Base-by-base conservation (phyloP, 1,140 invertebrate species). In the Luehdorfia chinensis region DNA sequence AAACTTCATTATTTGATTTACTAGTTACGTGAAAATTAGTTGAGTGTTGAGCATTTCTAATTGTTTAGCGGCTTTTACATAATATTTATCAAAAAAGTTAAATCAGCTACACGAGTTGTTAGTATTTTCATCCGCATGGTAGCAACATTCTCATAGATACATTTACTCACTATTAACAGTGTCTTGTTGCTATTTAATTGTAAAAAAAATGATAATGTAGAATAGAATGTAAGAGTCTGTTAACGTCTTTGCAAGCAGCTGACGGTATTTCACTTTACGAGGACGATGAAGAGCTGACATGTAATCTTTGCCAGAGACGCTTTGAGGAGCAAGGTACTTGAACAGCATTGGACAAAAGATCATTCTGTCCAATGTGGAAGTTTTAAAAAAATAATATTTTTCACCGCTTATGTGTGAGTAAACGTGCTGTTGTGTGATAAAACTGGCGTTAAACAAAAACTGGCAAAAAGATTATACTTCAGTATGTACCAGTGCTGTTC, bases 311-410 rank as follows among this genome's bases (percentile, higher is more conserved):
- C 88, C 91, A 92, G 88, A 91, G 91, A 88, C 90, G 91, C 73
- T 92, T 92, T 90, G 91, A 92, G 83, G 90, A 91, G 87, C 91
- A 92, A 92, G 91, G 90, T 92, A 92, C 72, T 81, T 75, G 59
- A 76, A 60, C 59, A 57, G 66, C 69, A 74, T 74, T 69, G 79
- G 79, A 74, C 63, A 55, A 66, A 53, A 44, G 52, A 66, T 60
- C 59, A 59, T 58, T 56, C 50, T 51, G 59, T 80, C 79, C 74
- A 75, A 75, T 79, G 69, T 60, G 65, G 59, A 69, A 63, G 63
- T 78, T 77, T 70, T 73, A 75, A 52, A 68, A 53, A 59, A 58
- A 61, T 73, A 69, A 39, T 16, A 4, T 31, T 43, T 43, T 74
- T 65, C 72, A 66, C 66, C 66, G 78, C 80, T 84, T 84, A 79